These are phyloP conservation scores for Limenitis camilla DNA, from an alignment of 2,888 invertebrate species.

Conservation along the genomic window DNA sequence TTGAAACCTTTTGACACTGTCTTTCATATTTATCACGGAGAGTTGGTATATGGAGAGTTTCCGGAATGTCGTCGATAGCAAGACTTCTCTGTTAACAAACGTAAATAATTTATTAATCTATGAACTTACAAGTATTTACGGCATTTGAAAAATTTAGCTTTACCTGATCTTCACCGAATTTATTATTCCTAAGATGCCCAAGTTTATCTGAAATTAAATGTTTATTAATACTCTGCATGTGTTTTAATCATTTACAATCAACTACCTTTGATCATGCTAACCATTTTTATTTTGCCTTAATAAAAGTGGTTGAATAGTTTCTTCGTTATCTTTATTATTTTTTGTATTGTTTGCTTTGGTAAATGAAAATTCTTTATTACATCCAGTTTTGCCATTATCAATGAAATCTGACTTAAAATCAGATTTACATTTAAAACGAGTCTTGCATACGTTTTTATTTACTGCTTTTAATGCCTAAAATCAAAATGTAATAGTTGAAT, in stretches of 20 bases:
- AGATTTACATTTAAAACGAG: slow-evolving; percentile 29
- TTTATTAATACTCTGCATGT: not conserved
- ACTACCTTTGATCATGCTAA: no score
- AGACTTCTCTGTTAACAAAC: no score
- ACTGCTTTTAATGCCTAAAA: slow-evolving; percentile 25
- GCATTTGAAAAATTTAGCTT: no score
- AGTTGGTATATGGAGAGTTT: slow-evolving; percentile 23
- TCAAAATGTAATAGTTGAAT: not conserved
- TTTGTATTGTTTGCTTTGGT: not conserved
- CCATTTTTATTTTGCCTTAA: not conserved
- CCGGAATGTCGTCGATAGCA: not conserved
- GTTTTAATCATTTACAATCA: not conserved
- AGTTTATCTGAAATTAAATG: no score
- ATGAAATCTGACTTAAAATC: slow-evolving; percentile 28
- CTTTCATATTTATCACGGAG: slow-evolving; percentile 42
- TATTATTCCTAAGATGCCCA: no score
- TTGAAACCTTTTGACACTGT: slow-evolving; percentile 37
- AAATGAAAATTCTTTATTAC: slow-evolving; percentile 27
- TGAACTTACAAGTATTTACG: no score
- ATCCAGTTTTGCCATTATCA: slow-evolving; percentile 27
- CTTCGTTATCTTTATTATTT: not conserved
- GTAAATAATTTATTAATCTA: no score
- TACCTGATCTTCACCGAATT: no score
- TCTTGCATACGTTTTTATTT: slow-evolving; percentile 19
- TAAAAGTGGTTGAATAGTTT: slow-evolving; percentile 7